phyloP scores from a whole-genome alignment of 1,140 invertebrate species.

The Leptopilina boulardi region DNA sequence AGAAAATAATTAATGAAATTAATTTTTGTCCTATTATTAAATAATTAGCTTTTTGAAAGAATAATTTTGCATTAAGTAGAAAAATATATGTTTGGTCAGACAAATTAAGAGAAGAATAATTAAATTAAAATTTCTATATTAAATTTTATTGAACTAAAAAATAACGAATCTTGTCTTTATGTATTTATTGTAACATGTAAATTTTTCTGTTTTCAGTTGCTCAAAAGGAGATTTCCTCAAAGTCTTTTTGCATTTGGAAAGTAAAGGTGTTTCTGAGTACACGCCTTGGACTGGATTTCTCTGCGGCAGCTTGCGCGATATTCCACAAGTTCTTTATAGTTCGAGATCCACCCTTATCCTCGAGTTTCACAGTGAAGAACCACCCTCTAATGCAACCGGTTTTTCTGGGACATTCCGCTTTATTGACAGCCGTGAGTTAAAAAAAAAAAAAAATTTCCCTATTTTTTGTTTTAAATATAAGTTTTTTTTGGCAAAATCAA shows the following conservation, averaged over 20 bases:
- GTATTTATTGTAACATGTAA: neutral
- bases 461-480: conserved; percentile 46
- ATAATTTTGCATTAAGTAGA: no score
- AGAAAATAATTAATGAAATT: no score
- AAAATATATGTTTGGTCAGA: no score
- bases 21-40: no score
- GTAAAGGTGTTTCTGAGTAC: conserved; percentile 85
- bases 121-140: no score
- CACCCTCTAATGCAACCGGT: conserved; percentile 81
- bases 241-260: conserved; percentile 85
- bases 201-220: conserved; percentile 81
- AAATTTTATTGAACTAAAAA: neutral
- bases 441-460: conserved; percentile 33
- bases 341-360: conserved; percentile 86
- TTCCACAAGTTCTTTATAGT: conserved; percentile 88
- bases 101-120: no score
- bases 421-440: conserved; percentile 87
- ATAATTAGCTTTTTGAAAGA: no score
- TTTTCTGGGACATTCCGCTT: conserved; percentile 89
- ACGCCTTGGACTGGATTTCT: conserved; percentile 85
- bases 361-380: conserved; percentile 85
- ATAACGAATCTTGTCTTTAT: neutral
- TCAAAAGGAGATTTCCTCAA: conserved; percentile 86
- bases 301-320: conserved; percentile 84
- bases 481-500: conserved; percentile 24